Evolutionary conservation across 2,113 vertebrate species (phyloP), one percentile per base, ranked within the genome.

Genomic region (Hiodon tergisus): DNA sequence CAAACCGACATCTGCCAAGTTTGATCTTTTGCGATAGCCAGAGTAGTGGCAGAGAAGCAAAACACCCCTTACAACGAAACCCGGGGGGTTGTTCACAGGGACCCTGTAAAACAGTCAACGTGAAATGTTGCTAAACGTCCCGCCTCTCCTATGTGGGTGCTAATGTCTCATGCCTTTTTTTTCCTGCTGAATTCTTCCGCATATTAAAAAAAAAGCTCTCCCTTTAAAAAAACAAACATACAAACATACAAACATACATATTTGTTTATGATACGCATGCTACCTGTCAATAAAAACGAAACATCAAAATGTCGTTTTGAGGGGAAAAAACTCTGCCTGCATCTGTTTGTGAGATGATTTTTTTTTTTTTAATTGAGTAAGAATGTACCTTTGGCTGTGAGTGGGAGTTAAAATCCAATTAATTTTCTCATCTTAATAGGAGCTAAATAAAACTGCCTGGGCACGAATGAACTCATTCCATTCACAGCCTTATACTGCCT

Each of bases 331-430:
- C 48, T 68, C 46, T 68, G 66, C 57, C 66, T 60, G 14, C 54
- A 69, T 75, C 61, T 50, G 47, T 69, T 54, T 68, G 54, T 75
- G 31, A 31, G 31, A 75, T 69, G 17, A 69, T 60, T 75, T 31
- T 69, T 76, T 31, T 69, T 76, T 71, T 76, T 50, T 71, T 54
- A 76, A 62, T 61, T 62, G 67, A 69, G 67, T 61, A 62, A 60
- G 66, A 50, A 68, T 69, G 31, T 69, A 76, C 50, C 57, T 50
- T 54, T 53, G 48, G 48, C 17, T 76, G 50, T 55, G 67, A 47
- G 68, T 61, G 57, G 48, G 57, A 63, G 48, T 55, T 63, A 16
- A 62, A 17, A 76, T 63, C 67, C 75, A 76, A 70, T 75, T 75
- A 75, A 75, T 75, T 48, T 75, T 75, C 67, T n/a, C 47, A 10